phyloP scores from a whole-genome alignment of 2,113 vertebrate species.

The Lathamus discolor region DNA sequence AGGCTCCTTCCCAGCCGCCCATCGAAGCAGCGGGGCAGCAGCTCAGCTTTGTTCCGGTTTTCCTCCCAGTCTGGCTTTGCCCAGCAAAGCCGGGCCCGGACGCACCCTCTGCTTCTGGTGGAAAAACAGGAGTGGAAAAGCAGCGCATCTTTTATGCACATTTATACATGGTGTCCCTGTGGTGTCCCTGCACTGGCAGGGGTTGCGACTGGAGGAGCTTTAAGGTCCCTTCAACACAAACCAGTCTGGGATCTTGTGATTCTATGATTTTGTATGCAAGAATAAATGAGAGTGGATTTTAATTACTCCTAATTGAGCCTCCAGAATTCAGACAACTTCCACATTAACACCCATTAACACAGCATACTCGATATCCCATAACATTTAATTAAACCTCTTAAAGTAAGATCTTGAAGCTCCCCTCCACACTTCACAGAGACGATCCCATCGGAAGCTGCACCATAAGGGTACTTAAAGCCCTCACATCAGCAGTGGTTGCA shows the following conservation, averaged over 20 bases:
- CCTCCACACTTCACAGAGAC: not conserved
- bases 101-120: not conserved
- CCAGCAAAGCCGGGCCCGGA: not conserved
- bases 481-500: not conserved
- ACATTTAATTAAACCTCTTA: constrained; percentile 70
- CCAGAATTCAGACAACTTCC: constrained; percentile 70
- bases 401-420: constrained; percentile 42
- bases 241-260: not conserved
- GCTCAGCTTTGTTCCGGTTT: not conserved
- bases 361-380: constrained; percentile 54
- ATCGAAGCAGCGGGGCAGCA: rapidly evolving
- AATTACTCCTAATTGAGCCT: constrained; percentile 67
- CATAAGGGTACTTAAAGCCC: not conserved
- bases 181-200: not conserved
- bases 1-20: not conserved
- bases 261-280: constrained; percentile 36
- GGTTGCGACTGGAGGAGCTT: not conserved
- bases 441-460: not conserved
- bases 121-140: not conserved
- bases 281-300: constrained; percentile 69
- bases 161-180: not conserved
- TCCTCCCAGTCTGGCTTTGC: not conserved
- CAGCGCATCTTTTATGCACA: not conserved
- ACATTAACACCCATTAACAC: constrained; percentile 70
- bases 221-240: not conserved